phyloP scores from a whole-genome alignment of 2,113 vertebrate genomes.

The Benitochromis conjunctus region DNA sequence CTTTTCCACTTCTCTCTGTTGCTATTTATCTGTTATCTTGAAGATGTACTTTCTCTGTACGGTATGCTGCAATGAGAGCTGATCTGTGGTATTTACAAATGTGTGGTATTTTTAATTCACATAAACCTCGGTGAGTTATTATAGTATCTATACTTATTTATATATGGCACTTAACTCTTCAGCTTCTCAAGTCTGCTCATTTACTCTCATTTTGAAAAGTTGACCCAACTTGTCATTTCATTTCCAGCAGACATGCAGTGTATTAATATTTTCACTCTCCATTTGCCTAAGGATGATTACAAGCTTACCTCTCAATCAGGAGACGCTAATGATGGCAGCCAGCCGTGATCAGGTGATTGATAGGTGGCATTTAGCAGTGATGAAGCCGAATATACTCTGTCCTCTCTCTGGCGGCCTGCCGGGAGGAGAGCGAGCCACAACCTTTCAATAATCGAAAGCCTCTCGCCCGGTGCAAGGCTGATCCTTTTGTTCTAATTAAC shows the following conservation, averaged over 20 bases:
- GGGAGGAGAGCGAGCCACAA: conserved; percentile 48
- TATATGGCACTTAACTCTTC: not conserved
- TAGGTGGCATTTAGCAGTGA: conserved; percentile 66
- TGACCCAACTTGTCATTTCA: conserved; percentile 39
- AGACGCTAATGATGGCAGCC: conserved; percentile 37
- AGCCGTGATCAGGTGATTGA: conserved; percentile 56
- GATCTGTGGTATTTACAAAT: not conserved
- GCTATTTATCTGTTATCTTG: not conserved
- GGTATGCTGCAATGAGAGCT: not conserved
- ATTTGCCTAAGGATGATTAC: conserved; percentile 52
- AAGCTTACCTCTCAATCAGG: conserved; percentile 49
- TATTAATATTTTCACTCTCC: conserved; percentile 40
- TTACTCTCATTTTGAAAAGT: not conserved
- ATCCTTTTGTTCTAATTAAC: conserved; percentile 78
- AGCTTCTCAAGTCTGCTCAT: not conserved
- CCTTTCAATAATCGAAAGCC: conserved; percentile 66
- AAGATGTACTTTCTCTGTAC: not conserved
- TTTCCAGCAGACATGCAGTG: not conserved
- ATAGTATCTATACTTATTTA: not conserved
- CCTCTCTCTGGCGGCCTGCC: conserved; percentile 16
- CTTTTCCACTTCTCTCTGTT: not conserved
- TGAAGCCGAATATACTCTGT: conserved; percentile 33
- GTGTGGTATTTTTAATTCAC: not conserved
- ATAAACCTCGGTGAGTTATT: not conserved
- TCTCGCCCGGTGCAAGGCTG: conserved; percentile 53